phyloP scores from a whole-genome alignment of 2,113 vertebrate genomes.

The Tyrannus savana region DNA sequence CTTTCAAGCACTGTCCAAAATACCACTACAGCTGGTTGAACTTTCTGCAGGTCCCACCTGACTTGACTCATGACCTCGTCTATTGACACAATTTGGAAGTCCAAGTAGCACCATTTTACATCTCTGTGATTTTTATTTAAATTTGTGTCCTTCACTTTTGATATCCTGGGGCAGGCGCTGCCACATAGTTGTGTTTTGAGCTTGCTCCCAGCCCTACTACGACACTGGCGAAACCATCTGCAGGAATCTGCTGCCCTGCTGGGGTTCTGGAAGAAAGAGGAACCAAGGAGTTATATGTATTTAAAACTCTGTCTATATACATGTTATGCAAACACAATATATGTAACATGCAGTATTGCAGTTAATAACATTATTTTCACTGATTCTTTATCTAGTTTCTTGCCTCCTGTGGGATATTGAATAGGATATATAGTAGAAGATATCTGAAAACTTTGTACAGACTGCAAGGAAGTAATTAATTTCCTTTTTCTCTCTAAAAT shows the following conservation, averaged over 20 bases:
- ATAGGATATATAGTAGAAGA: neutral
- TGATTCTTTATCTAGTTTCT: neutral
- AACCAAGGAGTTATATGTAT: neutral
- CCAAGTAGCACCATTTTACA: neutral
- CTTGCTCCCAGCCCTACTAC: neutral
- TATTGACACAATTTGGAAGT: neutral
- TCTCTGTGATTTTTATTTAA: neutral
- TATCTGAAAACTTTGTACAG: neutral
- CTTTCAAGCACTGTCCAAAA: neutral
- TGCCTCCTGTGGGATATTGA: neutral
- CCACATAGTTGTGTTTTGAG: neutral
- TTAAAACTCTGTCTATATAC: neutral
- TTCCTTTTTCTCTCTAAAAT: neutral
- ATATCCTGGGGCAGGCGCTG: neutral
- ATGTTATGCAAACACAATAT: neutral
- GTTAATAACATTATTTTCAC: neutral
- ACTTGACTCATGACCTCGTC: neutral
- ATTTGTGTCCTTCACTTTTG: neutral
- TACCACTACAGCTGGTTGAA: neutral
- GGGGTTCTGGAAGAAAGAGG: neutral
- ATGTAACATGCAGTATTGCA: neutral
- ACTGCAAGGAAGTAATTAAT: neutral
- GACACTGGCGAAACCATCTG: neutral
- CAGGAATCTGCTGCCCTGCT: neutral
- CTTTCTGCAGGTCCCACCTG: neutral